phyloP scores from a whole-genome alignment of 2,888 invertebrate genomes.

The Drosophila mulleri region DNA sequence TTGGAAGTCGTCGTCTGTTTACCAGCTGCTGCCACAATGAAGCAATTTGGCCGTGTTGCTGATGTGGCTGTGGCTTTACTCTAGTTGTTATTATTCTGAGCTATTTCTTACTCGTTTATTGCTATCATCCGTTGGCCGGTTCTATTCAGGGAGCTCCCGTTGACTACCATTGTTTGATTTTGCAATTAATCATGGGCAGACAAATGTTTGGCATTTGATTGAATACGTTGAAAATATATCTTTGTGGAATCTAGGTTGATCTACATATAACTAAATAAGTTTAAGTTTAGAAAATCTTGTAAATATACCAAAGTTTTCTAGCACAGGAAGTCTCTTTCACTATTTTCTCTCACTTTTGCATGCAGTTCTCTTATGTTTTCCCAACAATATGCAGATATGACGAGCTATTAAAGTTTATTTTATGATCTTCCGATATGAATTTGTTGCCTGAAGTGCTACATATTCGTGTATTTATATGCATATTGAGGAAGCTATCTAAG shows the following conservation, averaged over 20 bases:
- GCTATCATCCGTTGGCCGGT: conserved; percentile 15
- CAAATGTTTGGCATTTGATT: conserved; percentile 14
- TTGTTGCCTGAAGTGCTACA: background rate
- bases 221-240: conserved; percentile 1
- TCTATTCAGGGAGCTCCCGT: conserved; percentile 6
- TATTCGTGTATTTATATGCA: background rate
- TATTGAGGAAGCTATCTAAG: background rate
- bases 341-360: conserved; percentile 6
- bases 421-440: conserved; percentile 1
- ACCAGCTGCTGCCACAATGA: conserved; percentile 63
- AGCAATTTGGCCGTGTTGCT: conserved; percentile 57
- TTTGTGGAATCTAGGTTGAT: background rate
- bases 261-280: background rate
- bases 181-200: conserved; percentile 39
- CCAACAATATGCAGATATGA: background rate
- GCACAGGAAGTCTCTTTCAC: conserved; percentile 11
- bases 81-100: conserved; percentile 38
- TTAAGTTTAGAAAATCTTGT: background rate
- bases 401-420: background rate
- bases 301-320: background rate
- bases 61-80: conserved; percentile 25
- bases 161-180: conserved; percentile 13
- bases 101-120: conserved; percentile 26
- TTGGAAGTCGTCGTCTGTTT: conserved; percentile 45
- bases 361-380: background rate